A percentile compares a stretch with the other conserved stretches of the same genome.
These are phyloP conservation scores for Chalcis sispes DNA, from an alignment of 2,888 invertebrate genomes.

Conservation along the genomic window DNA sequence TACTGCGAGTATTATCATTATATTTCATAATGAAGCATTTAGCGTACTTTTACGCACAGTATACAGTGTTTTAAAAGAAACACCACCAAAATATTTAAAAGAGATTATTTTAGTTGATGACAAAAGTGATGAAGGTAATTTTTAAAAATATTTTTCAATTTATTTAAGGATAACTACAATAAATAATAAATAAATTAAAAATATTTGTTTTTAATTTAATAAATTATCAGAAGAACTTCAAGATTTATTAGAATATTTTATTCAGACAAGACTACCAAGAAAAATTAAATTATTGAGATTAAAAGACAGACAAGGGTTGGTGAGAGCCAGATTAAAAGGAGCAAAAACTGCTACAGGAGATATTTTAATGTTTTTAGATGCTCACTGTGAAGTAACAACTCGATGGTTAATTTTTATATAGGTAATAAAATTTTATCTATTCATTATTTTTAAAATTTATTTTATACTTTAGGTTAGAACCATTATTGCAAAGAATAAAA, in stretches of 20 bases:
- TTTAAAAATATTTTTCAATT: not conserved
- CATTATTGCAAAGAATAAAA: conserved; percentile 90
- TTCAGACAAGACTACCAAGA: conserved; percentile 83
- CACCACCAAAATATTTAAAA: conserved; percentile 84
- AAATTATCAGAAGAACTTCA: conserved; percentile 80
- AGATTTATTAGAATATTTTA: conserved; percentile 88
- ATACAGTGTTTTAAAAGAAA: conserved; percentile 91
- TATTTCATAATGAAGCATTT: conserved; percentile 94
- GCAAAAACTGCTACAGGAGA: conserved; percentile 89
- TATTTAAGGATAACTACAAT: not conserved
- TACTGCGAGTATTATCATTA: conserved; percentile 87
- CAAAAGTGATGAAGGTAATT: conserved; percentile 85
- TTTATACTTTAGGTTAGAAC: conserved; percentile 82
- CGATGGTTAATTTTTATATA: conserved; percentile 79
- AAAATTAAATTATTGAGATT: conserved; percentile 87
- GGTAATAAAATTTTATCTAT: not conserved
- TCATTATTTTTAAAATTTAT: not conserved
- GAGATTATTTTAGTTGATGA: conserved; percentile 98
- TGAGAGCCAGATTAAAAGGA: conserved; percentile 92
- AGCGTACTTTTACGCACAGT: conserved; percentile 89
- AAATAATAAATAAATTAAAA: not conserved
- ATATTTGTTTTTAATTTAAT: conserved; percentile 35
- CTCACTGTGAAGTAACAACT: conserved; percentile 90
- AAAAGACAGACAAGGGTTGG: conserved; percentile 87
- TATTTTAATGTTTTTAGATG: conserved; percentile 91